Percentiles rank a stretch among this genome's conserved stretches.
Evolutionary conservation across 2,797 vertebrate genomes (phyloP).

Genomic region (Toxotes lorentzi): DNA sequence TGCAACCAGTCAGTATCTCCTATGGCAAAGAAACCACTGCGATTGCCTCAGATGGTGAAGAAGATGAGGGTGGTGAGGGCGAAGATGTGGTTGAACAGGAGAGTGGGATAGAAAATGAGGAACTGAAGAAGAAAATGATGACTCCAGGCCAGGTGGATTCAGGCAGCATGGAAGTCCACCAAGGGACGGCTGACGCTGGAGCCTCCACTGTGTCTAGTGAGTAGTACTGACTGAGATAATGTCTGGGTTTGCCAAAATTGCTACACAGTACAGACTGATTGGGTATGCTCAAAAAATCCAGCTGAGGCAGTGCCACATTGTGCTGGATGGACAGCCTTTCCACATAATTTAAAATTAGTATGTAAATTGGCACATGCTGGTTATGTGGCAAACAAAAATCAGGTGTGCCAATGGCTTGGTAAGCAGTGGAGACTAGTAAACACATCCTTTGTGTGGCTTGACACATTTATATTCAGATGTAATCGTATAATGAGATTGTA

Average conservation of each 20-base stretch:
- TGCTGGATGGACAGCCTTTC: background rate
- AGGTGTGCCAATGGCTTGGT: background rate
- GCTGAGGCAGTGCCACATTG: background rate
- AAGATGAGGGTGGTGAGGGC: constrained; percentile 21
- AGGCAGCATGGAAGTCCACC: constrained; percentile 28
- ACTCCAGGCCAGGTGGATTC: constrained; percentile 23
- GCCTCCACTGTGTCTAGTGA: constrained; percentile 42
- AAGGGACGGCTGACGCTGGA: background rate
- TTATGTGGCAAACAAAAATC: background rate
- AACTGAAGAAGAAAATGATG: background rate
- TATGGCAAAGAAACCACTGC: constrained; percentile 28
- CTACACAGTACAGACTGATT: background rate
- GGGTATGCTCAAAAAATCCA: background rate
- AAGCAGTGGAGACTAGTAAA: background rate
- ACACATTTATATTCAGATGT: background rate
- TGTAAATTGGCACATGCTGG: background rate
- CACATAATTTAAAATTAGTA: background rate
- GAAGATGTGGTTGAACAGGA: constrained; percentile 9
- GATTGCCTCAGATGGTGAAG: constrained; percentile 24
- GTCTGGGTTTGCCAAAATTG: background rate
- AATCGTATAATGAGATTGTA: background rate
- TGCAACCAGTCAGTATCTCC: constrained; percentile 56
- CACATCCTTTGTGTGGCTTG: accelerated
- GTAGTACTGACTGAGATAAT: background rate
- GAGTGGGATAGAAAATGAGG: constrained; percentile 10